Evolutionary conservation across 2,888 invertebrate genomes (phyloP).

Genomic region (Anagyrus pseudococci): DNA sequence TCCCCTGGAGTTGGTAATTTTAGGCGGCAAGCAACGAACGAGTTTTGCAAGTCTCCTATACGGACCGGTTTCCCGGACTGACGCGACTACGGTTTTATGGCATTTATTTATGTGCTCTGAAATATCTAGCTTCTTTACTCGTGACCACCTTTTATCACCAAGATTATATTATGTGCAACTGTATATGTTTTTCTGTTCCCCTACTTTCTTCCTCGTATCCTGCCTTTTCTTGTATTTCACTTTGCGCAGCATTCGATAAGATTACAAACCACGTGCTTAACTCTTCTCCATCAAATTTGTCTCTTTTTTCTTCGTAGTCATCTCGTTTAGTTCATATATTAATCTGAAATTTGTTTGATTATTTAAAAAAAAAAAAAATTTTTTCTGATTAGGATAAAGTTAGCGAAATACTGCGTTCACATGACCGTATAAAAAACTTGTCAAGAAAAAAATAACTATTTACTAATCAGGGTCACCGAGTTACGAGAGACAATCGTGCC

Average conservation of each 20-base stretch:
- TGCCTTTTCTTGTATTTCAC: neutral
- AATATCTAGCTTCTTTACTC: slow-evolving; percentile 14
- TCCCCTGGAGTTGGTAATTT: too few species aligned
- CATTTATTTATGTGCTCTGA: neutral
- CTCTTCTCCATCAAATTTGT: too few species aligned
- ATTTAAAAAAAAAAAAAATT: too few species aligned
- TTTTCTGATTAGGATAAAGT: too few species aligned
- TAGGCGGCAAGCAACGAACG: neutral
- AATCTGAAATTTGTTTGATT: too few species aligned
- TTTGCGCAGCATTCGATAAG: neutral
- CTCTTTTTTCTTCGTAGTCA: too few species aligned
- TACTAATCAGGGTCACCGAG: too few species aligned
- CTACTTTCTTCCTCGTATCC: neutral
- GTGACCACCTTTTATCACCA: slow-evolving; percentile 20
- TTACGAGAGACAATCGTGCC: too few species aligned
- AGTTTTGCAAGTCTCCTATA: neutral
- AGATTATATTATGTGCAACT: neutral
- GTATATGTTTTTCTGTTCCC: neutral
- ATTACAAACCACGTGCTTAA: neutral
- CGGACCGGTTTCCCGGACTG: slow-evolving; percentile 13
- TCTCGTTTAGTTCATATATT: too few species aligned
- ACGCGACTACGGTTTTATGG: slow-evolving; percentile 13
- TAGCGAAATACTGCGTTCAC: too few species aligned
- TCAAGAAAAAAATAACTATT: too few species aligned
- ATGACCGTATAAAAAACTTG: too few species aligned